These are phyloP conservation scores for Natator depressus DNA, from an alignment of 2,113 vertebrate species.

Conservation along the genomic window DNA sequence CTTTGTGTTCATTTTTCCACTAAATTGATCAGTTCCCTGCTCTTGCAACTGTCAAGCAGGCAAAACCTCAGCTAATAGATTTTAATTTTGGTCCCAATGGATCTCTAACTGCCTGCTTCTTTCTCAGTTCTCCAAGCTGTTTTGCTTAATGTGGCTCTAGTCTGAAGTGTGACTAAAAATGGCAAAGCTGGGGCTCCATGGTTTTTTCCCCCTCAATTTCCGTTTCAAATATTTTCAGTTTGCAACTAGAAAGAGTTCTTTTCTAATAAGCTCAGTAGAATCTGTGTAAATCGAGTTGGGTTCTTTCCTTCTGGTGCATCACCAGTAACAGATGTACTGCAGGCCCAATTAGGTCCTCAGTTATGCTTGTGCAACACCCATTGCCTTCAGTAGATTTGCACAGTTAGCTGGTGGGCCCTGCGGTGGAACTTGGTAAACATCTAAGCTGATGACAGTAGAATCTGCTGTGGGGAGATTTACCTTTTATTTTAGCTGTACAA, in stretches of 20 bases:
- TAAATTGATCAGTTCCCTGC: background rate
- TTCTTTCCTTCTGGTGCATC: background rate
- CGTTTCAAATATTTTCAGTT: background rate
- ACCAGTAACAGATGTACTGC: background rate
- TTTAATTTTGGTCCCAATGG: background rate
- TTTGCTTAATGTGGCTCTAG: background rate
- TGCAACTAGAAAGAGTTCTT: background rate
- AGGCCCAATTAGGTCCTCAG: background rate
- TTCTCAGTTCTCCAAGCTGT: background rate
- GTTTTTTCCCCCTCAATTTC: background rate
- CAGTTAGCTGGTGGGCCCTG: background rate
- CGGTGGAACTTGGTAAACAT: background rate
- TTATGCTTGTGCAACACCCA: background rate
- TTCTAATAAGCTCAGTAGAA: background rate
- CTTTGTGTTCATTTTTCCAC: background rate
- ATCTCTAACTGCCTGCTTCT: background rate
- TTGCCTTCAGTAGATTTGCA: background rate
- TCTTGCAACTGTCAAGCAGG: background rate
- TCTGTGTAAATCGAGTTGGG: background rate
- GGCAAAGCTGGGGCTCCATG: fast-evolving
- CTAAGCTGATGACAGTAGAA: background rate
- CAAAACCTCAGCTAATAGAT: background rate
- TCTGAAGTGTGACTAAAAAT: fast-evolving
- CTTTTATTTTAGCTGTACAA: background rate
- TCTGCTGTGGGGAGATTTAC: background rate